Evolutionary conservation across 2,797 vertebrate genomes (phyloP).

Genomic region (Rhadinocentrus ornatus): DNA sequence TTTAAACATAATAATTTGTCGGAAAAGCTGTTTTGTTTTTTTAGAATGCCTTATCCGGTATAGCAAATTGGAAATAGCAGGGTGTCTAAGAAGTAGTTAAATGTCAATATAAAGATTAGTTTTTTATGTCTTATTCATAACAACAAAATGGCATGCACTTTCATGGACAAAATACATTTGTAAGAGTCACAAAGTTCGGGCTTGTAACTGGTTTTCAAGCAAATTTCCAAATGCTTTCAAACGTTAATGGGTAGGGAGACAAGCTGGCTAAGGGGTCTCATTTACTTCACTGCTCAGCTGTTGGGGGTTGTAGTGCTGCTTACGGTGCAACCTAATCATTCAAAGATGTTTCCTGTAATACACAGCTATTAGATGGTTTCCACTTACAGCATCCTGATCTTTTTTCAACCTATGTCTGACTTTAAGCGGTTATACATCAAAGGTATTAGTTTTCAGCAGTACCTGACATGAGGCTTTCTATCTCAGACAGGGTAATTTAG

Average conservation of each 20-base stretch:
- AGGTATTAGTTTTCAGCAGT: slow-evolving; percentile 18
- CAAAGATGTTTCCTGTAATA: slow-evolving; percentile 38
- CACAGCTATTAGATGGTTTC: slow-evolving; percentile 28
- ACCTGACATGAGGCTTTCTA: slow-evolving; percentile 24
- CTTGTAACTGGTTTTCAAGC: slow-evolving; percentile 8
- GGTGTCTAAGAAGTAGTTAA: slow-evolving; percentile 7
- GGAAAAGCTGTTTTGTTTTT: slow-evolving; percentile 40
- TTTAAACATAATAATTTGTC: slow-evolving; percentile 54
- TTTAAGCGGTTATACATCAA: slow-evolving; percentile 2
- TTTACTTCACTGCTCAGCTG: slow-evolving; percentile 21
- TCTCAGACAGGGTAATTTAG: slow-evolving; percentile 13
- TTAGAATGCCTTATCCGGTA: slow-evolving; percentile 8
- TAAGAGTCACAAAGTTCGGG: neutral
- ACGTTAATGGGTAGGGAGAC: slow-evolving; percentile 22
- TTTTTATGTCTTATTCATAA: slow-evolving; percentile 12
- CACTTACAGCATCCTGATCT: slow-evolving; percentile 23
- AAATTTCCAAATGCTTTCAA: slow-evolving; percentile 22
- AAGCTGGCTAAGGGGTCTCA: slow-evolving; percentile 21
- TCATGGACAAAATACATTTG: neutral
- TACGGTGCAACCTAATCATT: slow-evolving; percentile 35
- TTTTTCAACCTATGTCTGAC: neutral
- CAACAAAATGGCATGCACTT: slow-evolving; percentile 4
- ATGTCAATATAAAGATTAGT: slow-evolving; percentile 15
- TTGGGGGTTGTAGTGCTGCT: slow-evolving; percentile 26
- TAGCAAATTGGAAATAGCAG: slow-evolving; percentile 32